Percentiles rank a stretch among this genome's conserved stretches.
phyloP scores from a whole-genome alignment of 2,888 invertebrate genomes.

The Torymus tubicola region DNA sequence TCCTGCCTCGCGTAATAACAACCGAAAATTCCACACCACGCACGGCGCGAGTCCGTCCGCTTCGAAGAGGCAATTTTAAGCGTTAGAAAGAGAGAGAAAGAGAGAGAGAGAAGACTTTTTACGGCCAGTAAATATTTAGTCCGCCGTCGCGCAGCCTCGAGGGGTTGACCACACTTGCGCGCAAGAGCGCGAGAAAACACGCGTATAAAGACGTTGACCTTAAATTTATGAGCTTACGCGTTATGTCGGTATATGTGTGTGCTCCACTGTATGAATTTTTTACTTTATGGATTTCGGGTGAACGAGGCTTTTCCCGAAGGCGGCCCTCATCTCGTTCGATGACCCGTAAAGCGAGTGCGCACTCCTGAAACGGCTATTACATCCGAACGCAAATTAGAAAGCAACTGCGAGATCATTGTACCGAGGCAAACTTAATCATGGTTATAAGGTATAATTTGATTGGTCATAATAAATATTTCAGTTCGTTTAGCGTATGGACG shows the following conservation, averaged over 20 bases:
- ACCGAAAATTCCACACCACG: neutral
- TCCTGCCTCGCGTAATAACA: neutral
- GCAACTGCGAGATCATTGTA: too few species aligned
- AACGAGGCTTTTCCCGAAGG: slow-evolving; percentile 13
- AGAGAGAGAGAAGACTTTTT: slow-evolving; percentile 1
- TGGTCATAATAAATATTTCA: too few species aligned
- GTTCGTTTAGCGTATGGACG: too few species aligned
- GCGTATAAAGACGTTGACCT: slow-evolving; percentile 1
- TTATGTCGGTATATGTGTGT: neutral
- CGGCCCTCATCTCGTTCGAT: slow-evolving; percentile 60
- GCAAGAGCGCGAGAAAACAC: neutral
- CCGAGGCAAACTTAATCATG: too few species aligned
- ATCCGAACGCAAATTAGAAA: too few species aligned
- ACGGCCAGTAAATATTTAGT: slow-evolving; percentile 42
- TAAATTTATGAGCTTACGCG: slow-evolving; percentile 32
- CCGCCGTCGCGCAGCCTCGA: neutral
- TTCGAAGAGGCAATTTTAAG: slow-evolving; percentile 3
- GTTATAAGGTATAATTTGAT: too few species aligned
- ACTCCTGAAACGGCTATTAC: too few species aligned
- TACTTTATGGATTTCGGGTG: slow-evolving; percentile 29
- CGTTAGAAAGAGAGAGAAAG: slow-evolving; percentile 3
- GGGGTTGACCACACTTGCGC: neutral
- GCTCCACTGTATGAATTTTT: slow-evolving; percentile 24
- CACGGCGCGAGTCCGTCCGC: neutral
- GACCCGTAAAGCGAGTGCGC: slow-evolving; percentile 64